A percentile compares a stretch with the other conserved stretches of the same genome.
phyloP scores from a whole-genome alignment of 1,140 invertebrate genomes.

The Paralvinella palmiformis region DNA sequence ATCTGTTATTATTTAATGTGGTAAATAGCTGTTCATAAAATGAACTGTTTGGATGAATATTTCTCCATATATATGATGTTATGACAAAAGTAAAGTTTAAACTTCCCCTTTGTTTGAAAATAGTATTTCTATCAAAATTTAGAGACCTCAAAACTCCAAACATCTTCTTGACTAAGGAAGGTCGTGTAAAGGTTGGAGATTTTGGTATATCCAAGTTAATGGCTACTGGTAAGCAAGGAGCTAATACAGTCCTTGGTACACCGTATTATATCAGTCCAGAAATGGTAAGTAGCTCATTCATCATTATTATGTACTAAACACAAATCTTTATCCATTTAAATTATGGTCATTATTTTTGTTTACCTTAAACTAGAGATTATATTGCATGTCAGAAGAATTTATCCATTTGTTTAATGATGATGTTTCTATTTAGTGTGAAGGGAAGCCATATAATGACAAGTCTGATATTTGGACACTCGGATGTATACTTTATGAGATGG shows the following conservation, averaged over 20 bases:
- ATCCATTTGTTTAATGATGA: no score
- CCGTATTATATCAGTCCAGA: constrained; percentile 78
- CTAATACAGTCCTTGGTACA: constrained; percentile 71
- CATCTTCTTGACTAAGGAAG: constrained; percentile 67
- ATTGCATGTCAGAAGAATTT: constrained; percentile 19
- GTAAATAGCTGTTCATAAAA: background rate
- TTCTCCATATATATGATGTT: no score
- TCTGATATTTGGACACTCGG: constrained; percentile 76
- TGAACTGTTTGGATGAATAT: background rate
- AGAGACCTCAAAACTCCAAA: constrained; percentile 74
- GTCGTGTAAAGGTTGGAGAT: constrained; percentile 64
- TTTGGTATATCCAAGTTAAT: constrained; percentile 77
- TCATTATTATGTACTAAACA: constrained; percentile 12
- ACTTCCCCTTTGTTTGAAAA: no score
- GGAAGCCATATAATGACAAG: constrained; percentile 70
- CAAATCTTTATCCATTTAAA: background rate
- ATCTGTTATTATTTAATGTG: background rate
- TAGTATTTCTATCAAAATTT: no score
- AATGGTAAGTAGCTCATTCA: constrained; percentile 59
- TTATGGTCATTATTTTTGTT: constrained; percentile 9
- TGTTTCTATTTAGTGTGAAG: no score
- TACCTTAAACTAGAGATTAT: background rate
- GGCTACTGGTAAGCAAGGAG: constrained; percentile 61
- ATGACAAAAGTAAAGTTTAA: no score
- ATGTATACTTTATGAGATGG: constrained; percentile 75